These are phyloP conservation scores for Brienomyrus brachyistius DNA, from an alignment of 2,113 vertebrate genomes.

Conservation along the genomic window DNA sequence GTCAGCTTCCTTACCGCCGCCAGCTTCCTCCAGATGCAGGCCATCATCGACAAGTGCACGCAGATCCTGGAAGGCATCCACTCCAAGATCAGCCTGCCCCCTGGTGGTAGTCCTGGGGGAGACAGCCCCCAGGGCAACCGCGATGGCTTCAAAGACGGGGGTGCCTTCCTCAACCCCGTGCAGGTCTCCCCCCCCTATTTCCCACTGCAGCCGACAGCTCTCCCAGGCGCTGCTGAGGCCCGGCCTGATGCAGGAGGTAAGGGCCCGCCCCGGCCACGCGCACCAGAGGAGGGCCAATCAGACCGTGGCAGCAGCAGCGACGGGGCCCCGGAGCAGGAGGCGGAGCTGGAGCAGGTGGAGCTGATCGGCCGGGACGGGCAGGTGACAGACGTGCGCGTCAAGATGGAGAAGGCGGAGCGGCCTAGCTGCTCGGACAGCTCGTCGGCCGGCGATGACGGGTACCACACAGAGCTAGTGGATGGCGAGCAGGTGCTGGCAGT, in stretches of 20 bases:
- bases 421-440: constrained; percentile 93
- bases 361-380: constrained; percentile 80
- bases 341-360: constrained; percentile 83
- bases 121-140: constrained; percentile 67
- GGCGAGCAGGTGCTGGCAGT: constrained; percentile 92
- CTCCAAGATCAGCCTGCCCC: constrained; percentile 86
- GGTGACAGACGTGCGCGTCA: constrained; percentile 86
- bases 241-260: constrained; percentile 68
- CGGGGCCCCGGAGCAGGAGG: constrained; percentile 86
- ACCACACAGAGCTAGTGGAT: constrained; percentile 93
- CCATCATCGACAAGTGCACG: constrained; percentile 96
- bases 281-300: constrained; percentile 87
- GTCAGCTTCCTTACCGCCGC: constrained; percentile 95
- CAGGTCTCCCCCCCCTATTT: constrained; percentile 93
- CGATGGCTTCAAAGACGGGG: constrained; percentile 82
- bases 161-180: constrained; percentile 86
- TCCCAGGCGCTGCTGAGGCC: constrained; percentile 57
- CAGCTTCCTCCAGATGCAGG: constrained; percentile 98
- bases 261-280: constrained; percentile 56
- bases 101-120: constrained; percentile 68
- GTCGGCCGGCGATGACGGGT: constrained; percentile 89
- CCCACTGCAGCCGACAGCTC: constrained; percentile 69
- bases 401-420: constrained; percentile 84
- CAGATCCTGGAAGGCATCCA: constrained; percentile 96
- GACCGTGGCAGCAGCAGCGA: constrained; percentile 92